Evolutionary conservation across 2,888 invertebrate genomes (phyloP).

Genomic region (Andrena camellia): DNA sequence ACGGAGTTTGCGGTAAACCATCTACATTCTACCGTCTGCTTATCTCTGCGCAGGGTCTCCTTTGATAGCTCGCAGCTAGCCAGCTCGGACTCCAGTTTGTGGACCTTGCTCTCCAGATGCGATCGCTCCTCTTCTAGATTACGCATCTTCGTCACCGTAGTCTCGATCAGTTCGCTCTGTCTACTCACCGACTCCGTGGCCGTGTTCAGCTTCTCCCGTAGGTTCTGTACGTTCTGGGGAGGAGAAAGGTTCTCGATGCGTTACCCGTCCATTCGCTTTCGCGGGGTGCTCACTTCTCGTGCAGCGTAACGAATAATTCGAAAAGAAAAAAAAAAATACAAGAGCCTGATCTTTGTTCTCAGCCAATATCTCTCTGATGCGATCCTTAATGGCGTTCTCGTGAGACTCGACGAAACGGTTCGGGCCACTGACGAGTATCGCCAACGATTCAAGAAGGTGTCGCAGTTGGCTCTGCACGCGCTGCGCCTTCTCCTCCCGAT

Average conservation of each 20-base stretch:
- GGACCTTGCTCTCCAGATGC: constrained; percentile 90
- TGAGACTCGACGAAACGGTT: constrained; percentile 91
- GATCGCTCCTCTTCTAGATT: constrained; percentile 92
- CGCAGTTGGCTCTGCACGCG: constrained; percentile 89
- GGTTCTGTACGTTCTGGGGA: constrained; percentile 90
- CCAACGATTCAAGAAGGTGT: constrained; percentile 90
- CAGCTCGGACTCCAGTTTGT: constrained; percentile 93
- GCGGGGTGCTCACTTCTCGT: not conserved
- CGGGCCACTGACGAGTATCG: constrained; percentile 90
- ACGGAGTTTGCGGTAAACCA: not conserved
- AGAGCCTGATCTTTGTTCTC: constrained; percentile 92
- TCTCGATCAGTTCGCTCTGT: constrained; percentile 86
- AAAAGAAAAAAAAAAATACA: constrained; percentile 87
- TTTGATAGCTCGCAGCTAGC: constrained; percentile 90
- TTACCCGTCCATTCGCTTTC: not conserved
- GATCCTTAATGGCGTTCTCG: constrained; percentile 92
- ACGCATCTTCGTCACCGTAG: constrained; percentile 85
- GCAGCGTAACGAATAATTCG: not conserved
- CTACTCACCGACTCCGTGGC: constrained; percentile 91
- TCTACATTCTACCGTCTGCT: constrained; percentile 90
- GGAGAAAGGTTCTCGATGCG: not conserved
- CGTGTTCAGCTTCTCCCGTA: constrained; percentile 91
- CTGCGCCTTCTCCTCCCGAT: constrained; percentile 90
- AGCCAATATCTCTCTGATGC: constrained; percentile 91
- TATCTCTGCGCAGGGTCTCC: constrained; percentile 91